Base-by-base conservation (phyloP, 2,113 vertebrate species). In the Colaptes auratus region DNA sequence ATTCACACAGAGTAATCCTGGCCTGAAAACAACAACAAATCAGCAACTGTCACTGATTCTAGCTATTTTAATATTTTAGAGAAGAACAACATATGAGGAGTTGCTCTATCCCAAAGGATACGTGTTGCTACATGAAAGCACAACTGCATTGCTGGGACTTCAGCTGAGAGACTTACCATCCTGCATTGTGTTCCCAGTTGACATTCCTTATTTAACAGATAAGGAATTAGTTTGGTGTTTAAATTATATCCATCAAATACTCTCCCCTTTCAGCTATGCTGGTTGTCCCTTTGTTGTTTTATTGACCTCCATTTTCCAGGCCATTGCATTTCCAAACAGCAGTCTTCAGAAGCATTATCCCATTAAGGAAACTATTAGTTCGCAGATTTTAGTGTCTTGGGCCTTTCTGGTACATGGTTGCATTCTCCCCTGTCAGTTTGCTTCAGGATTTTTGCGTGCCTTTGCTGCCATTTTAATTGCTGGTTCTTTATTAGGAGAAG, bases 271-370 rank as follows among this genome's bases (percentile, higher is more conserved):
- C 80, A 92, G 76, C 70, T 73, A 7, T 65, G 53, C 75, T 80
- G 53, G 65, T 86, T 88, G 76, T 92, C 70, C 73, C 86, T 92
- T 83, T 91, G 86, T 94, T 95, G 70, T 69, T 95, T 90, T 93
- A 84, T 90, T 95, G 93, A 95, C 86, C 80, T 91, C 73, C 1
- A 10, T 95, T 95, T 97, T 93, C 91, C 94, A 96, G 73, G 82
- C 82, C 76, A 70, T 69, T 90, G 93, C 83, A 63, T 86, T 94
- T 91, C 91, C 88, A 95, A 95, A 93, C 59, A 91, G 59, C 55
- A 60, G n/a, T 69, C 46, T 80, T 71, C 36, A 72, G 86, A 85
- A 92, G 9, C 65, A 86, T 89, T 92, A 84, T 78, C 39, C 72
- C 50, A 63, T 82, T 88, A 84, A 80, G 39, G 50, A 95, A 93